Evolutionary conservation across 2,113 vertebrate genomes (phyloP), one percentile per base, ranked within the genome.

Genomic region (Dunckerocampus dactyliophorus): DNA sequence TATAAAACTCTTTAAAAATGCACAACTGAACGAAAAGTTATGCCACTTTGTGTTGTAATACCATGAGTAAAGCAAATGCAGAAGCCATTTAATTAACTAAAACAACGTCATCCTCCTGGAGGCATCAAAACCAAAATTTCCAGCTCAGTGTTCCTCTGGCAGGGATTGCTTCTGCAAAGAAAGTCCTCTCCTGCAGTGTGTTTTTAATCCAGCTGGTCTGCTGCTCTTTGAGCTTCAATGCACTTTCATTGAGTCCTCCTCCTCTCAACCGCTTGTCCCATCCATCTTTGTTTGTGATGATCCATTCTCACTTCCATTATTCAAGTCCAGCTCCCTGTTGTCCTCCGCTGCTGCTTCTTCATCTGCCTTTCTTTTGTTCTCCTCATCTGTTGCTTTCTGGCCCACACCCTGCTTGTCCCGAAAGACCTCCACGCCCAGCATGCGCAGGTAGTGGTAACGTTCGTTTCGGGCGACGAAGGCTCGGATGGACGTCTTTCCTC

Each of bases 391-490:
- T 8, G 13, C 45, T 46, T 79, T 82, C 77, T 89, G 92, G n/a
- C 92, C 93, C 66, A 80, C 87, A 34, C 94, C 94, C 80, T 89
- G 92, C 69, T 91, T 92, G 34, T 95, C 93, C 57, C 86, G 88
- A 72, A 91, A 92, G 46, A 94, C 92, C 81, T 99, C 96, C 52
- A 98, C 90, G 8, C 97, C 97, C 82, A 99, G 91, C 96, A 99
- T 94, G 60, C 95, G 90, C 60, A 99, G 90, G 79, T 99, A 99
- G 81, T 99, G 97, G 48, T 95, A 89, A 43, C 94, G 90, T 77
- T 99, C 97, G 4, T 98, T 99, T 70, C 93, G 93, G 17, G 95
- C 91, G 60, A 99, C 96, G 34, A 99, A 99, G 50, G 95, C 95
- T 43, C 95, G 93, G 67, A 99, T 93, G 1, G 96, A 98, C 0